phyloP scores from a whole-genome alignment of 2,113 vertebrate species.

The Craseonycteris thonglongyai region DNA sequence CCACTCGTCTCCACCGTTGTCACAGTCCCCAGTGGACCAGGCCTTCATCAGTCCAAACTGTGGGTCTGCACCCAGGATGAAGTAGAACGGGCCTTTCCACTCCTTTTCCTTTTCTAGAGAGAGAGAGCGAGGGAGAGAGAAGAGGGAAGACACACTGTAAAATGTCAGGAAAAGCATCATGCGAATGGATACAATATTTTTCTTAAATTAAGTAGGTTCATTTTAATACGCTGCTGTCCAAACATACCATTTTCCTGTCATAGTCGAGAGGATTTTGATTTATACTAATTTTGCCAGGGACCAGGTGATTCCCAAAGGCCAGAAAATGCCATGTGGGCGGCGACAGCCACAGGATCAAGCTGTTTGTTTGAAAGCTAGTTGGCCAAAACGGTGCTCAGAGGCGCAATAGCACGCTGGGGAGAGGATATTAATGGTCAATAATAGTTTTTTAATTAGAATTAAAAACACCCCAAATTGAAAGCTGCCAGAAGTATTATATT shows the following conservation, averaged over 20 bases:
- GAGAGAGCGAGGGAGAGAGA: neutral
- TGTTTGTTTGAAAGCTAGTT: constrained; percentile 44
- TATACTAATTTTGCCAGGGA: constrained; percentile 64
- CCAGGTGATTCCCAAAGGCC: constrained; percentile 60
- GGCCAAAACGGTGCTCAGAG: neutral
- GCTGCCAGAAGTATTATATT: constrained; percentile 46
- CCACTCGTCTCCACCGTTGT: constrained; percentile 90
- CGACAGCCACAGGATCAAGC: neutral
- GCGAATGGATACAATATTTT: constrained; percentile 32
- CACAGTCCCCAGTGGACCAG: constrained; percentile 86
- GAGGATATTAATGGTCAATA: constrained; percentile 46
- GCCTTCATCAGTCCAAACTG: constrained; percentile 97
- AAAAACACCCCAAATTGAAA: constrained; percentile 53
- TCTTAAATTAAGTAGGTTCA: constrained; percentile 49
- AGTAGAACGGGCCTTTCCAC: constrained; percentile 93
- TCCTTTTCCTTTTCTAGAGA: constrained; percentile 82
- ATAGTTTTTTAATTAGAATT: constrained; percentile 67
- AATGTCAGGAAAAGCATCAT: neutral
- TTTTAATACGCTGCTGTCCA: constrained; percentile 59
- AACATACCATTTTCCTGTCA: constrained; percentile 61
- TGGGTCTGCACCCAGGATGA: constrained; percentile 94
- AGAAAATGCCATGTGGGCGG: constrained; percentile 4
- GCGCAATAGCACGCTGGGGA: neutral
- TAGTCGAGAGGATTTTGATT: constrained; percentile 65
- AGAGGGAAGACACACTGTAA: neutral